Base-by-base conservation (phyloP, 2,113 vertebrate species). In the Seriola dumerili region DNA sequence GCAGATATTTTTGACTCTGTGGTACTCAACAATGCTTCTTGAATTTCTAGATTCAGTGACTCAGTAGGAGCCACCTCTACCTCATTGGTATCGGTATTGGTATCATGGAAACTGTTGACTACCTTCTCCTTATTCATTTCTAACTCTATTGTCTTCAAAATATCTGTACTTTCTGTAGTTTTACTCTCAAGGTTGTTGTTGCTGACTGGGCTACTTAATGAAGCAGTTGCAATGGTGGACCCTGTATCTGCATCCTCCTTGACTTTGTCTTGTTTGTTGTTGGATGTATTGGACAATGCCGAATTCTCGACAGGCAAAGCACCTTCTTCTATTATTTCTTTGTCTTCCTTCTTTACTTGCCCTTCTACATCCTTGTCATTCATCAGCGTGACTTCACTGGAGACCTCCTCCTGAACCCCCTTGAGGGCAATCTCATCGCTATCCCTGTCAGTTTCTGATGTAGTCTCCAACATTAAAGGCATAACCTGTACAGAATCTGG, bases 171-270 rank as follows among this genome's bases (percentile, higher is more conserved):
- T 23, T 23, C 23, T 29, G 29, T 2, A 29, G 29, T 29, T 29
- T 29, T 29, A 29, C 29, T 67, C n/a, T 62, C 25, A 17, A 54
- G 19, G 48, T 36, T 61, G 2, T 16, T 55, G 19, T 67, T 74
- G 1, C 17, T 63, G 16, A 72, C 55, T 64, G 19, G 23, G 67
- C 5, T 36, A 34, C 13, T 2, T 2, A 34, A 23, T 63, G 59
- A 52, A 46, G 5, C 12, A 10, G 1, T 4, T 63, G 21, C 14
- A 2, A 1, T 0, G 17, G n/a, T 1, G 0, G 25, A 32, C 8
- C 9, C 1, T 34, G 17, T 52, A 50, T n/a, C 11, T 61, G 52
- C 16, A 59, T 23, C 59, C 8, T 64, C n/a, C 34, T 9, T n/a
- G 19, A 54, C 42, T 64, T 69, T 25, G 42, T 70, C 0, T 19